Evolutionary conservation across 2,113 vertebrate species (phyloP), one percentile per base, ranked within the genome.

Genomic region (Vanacampus margaritifer): DNA sequence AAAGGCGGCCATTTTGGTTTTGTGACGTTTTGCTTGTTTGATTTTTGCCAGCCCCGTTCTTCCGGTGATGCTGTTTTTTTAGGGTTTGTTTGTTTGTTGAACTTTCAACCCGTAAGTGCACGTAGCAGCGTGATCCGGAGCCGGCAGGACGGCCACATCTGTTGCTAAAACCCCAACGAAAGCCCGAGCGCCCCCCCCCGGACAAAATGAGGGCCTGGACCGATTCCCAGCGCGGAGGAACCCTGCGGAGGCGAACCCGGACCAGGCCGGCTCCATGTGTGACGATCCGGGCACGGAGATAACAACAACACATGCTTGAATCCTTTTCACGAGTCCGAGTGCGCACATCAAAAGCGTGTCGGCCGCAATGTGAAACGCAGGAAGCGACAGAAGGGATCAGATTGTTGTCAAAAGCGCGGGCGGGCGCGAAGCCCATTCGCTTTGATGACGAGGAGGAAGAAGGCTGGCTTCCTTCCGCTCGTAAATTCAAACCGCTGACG

Each of bases 401-500:
- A 39, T 17, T 43, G n/a, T 43, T 26, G 60, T 43, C 37, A 12
- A 45, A 6, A 43, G 73, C 71, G 48, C 23, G 51, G 74, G 48
- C 23, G 51, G 74, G 28, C 16, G 19, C 50, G 24, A 71, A 37
- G 61, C 69, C 48, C n/a, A 3, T 51, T 51, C 10, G 48, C 64
- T 84, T 78, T 79, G 73, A 82, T 73, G 76, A 64, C 28, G 68
- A 80, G 84, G 69, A 67, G 64, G 63, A 14, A 57, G 58, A 26
- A 4, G 37, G 26, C 37, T 17, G 1, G 17, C 68, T 88, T 87
- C 73, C 87, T 79, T 86, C 86, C 73, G 78, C 76, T 69, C 73
- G 78, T 90, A 87, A 89, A 88, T 81, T 82, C 73, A 81, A 75
- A 86, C 78, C 81, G 81, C 82, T 71, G 81, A 57, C 61, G 60